phyloP scores from a whole-genome alignment of 2,797 vertebrate species.

The Schizothorax lantsangensis region DNA sequence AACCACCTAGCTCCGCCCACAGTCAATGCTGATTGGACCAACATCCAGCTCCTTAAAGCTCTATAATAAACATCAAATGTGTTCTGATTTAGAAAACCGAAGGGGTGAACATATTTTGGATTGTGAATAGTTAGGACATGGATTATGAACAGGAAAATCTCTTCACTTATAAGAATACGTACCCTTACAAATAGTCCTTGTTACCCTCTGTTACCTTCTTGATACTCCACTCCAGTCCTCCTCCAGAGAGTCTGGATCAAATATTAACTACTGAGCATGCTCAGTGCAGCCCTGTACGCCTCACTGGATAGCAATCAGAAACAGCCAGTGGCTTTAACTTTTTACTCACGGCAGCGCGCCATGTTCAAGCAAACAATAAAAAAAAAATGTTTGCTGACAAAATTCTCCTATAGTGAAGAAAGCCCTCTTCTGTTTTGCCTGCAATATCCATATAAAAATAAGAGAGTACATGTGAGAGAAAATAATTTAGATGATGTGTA shows the following conservation, averaged over 20 bases:
- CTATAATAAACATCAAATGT: not conserved
- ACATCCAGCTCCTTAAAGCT: not conserved
- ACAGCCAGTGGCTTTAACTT: constrained; percentile 49
- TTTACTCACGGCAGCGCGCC: constrained; percentile 1
- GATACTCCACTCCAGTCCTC: constrained; percentile 13
- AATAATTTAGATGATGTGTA: not conserved
- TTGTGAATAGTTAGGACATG: not conserved
- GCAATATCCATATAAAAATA: not conserved
- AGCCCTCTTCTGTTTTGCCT: not conserved
- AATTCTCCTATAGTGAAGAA: constrained; percentile 1
- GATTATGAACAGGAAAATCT: not conserved
- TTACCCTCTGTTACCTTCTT: not conserved
- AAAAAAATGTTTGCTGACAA: not conserved
- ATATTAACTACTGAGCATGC: constrained; percentile 60
- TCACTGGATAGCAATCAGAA: constrained; percentile 39
- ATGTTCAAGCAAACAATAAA: not conserved
- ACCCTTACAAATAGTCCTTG: not conserved
- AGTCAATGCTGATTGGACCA: not conserved
- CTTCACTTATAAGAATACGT: not conserved
- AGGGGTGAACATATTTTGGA: not conserved
- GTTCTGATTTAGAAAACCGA: not conserved
- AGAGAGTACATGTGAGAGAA: not conserved
- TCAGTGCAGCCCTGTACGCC: constrained; percentile 20
- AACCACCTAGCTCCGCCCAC: not conserved
- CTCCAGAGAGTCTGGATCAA: constrained; percentile 47